Conservation (phyloP, 64 coral and sea anemone species). For the Porites lutea region DNA sequence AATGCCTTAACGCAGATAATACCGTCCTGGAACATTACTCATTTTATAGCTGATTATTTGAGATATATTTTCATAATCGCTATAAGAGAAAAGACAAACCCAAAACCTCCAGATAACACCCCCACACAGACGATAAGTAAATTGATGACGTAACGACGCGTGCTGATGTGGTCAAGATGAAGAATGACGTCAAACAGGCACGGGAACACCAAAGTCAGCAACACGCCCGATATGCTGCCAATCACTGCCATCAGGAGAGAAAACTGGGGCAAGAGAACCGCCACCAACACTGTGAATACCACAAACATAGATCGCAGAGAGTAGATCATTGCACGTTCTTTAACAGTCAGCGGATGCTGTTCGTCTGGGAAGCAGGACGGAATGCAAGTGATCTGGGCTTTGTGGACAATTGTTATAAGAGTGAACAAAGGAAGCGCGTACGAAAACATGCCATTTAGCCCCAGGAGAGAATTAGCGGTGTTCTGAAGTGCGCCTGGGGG, state of each 20-base stretch:
- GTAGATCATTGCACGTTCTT: conserved; percentile 75
- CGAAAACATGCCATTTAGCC: conserved; percentile 80
- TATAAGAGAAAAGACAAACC: conserved; percentile 92
- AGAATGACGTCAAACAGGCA: conserved; percentile 90
- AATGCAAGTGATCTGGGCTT: conserved; percentile 51
- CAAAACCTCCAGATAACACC: conserved; percentile 83
- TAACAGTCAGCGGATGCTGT: conserved; percentile 51
- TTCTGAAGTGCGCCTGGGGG: conserved; percentile 73
- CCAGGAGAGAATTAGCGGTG: conserved; percentile 74
- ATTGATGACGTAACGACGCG: conserved; percentile 72
- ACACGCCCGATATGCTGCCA: conserved; percentile 91
- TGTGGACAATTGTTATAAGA: conserved; percentile 74
- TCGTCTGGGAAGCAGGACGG: conserved; percentile 93
- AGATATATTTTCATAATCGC: conserved; percentile 83
- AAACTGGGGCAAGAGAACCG: conserved; percentile 88
- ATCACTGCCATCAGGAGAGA: conserved; percentile 94
- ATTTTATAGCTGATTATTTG: neutral
- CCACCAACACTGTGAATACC: conserved; percentile 59
- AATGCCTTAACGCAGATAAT: too few species aligned
- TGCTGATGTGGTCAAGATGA: conserved; percentile 71
- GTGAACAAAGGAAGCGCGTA: conserved; percentile 81
- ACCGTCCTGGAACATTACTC: too few species aligned
- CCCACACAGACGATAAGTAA: conserved; percentile 91
- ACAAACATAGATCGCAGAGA: conserved; percentile 81
- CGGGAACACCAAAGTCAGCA: conserved; percentile 85